Percentiles rank a stretch among this genome's conserved stretches.
Conservation (phyloP, 2,797 vertebrate species). For the Sebastes nivosus region DNA sequence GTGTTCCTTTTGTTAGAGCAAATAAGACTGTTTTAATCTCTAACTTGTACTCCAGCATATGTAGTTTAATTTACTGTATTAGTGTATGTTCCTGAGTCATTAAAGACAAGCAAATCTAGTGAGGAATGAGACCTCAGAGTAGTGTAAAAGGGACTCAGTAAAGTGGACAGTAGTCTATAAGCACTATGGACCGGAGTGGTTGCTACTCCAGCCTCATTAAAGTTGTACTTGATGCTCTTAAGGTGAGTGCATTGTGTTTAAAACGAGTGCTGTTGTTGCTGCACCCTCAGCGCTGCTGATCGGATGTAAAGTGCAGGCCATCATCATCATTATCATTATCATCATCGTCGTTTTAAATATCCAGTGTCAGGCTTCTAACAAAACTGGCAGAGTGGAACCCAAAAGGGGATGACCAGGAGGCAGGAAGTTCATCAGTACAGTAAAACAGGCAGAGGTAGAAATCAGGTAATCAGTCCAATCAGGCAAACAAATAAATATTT, state of each 20-base stretch:
- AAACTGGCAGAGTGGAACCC: too few relatives aligned
- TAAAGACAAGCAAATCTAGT: neutral
- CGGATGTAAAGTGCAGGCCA: conserved; percentile 13
- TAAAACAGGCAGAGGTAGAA: too few relatives aligned
- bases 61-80: neutral
- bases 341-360: conserved; percentile 1
- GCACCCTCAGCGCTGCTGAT: neutral
- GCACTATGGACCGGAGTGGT: neutral
- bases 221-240: conserved; percentile 2
- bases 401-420: too few relatives aligned
- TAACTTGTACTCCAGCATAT: neutral
- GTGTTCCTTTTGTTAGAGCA: neutral
- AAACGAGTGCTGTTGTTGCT: neutral
- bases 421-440: too few relatives aligned
- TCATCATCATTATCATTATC: neutral
- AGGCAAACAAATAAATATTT: too few relatives aligned
- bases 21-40: neutral
- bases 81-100: neutral
- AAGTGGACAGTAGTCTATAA: neutral
- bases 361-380: too few relatives aligned
- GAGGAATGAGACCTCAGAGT: neutral
- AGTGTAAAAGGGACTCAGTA: neutral
- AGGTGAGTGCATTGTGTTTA: neutral
- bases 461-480: too few relatives aligned
- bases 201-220: conserved; percentile 9